Percentiles rank a stretch among this genome's conserved stretches.
Conservation (phyloP, 2,113 vertebrate species). For the Oryzias woworae region DNA sequence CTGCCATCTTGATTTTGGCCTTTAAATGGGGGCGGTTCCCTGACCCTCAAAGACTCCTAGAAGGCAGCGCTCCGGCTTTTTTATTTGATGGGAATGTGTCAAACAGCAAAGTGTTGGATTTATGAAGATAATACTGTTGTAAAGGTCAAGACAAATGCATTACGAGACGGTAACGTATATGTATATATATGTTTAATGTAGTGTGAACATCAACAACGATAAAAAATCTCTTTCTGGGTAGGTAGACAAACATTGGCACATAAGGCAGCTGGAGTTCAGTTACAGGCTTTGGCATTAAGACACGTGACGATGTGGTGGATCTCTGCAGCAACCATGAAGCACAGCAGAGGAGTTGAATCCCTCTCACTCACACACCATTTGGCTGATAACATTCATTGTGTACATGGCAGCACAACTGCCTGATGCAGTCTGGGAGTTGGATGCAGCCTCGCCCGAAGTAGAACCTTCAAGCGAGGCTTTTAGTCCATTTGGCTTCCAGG, state of each 20-base stretch:
- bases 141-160: too few species aligned
- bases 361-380: slow-evolving; percentile 2
- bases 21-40: too few species aligned
- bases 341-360: too few species aligned
- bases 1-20: too few species aligned
- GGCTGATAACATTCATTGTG: slow-evolving; percentile 23
- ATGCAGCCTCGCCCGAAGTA: neutral
- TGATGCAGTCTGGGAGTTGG: neutral
- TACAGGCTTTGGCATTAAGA: slow-evolving; percentile 34
- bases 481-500: slow-evolving; percentile 5
- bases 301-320: neutral
- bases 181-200: too few species aligned
- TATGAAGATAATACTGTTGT: too few species aligned
- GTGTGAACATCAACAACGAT: too few species aligned
- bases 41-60: too few species aligned
- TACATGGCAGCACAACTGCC: slow-evolving; percentile 11
- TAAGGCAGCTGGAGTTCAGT: slow-evolving; percentile 24
- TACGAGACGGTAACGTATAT: too few species aligned
- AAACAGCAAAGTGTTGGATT: too few species aligned
- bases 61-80: too few species aligned
- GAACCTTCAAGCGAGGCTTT: slow-evolving; percentile 11
- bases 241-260: slow-evolving; percentile 50
- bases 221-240: slow-evolving; percentile 1
- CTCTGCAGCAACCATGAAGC: neutral
- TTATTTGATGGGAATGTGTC: too few species aligned